phyloP scores from a whole-genome alignment of 1,140 invertebrate species.

The Lepidurus packardi region DNA sequence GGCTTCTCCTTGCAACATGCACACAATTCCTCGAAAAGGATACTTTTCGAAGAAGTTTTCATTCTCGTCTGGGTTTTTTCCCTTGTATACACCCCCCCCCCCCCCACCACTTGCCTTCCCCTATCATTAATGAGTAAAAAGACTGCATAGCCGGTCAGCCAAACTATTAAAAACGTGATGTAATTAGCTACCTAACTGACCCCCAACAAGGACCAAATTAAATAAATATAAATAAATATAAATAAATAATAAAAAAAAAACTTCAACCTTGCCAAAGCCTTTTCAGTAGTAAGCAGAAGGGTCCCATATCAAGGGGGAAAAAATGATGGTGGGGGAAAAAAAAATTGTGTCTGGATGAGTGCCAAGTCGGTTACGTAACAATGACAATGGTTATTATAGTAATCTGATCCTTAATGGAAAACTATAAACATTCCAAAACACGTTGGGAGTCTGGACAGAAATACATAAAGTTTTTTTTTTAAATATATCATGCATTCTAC shows the following conservation, averaged over 20 bases:
- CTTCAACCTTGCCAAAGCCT: too few relatives aligned
- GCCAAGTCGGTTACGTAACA: too few relatives aligned
- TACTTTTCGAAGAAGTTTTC: neutral
- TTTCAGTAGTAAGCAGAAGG: too few relatives aligned
- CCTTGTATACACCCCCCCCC: neutral
- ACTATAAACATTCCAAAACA: too few relatives aligned
- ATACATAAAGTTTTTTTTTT: neutral
- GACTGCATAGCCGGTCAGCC: neutral
- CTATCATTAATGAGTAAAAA: neutral
- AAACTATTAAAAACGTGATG: neutral
- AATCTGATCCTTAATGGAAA: too few relatives aligned
- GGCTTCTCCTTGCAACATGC: neutral
- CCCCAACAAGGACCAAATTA: neutral
- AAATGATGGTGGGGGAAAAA: too few relatives aligned
- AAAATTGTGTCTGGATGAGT: too few relatives aligned
- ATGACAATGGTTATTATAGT: too few relatives aligned
- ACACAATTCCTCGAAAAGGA: neutral
- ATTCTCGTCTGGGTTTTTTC: neutral
- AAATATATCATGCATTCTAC: neutral
- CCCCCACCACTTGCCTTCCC: neutral
- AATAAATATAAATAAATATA: neutral
- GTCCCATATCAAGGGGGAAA: too few relatives aligned
- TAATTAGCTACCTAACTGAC: too few relatives aligned
- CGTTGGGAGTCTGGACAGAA: neutral
- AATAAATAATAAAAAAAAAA: too few relatives aligned